Percentiles rank a stretch among this genome's conserved stretches.
Conservation (phyloP, 23 tunicate genomes). For the Oikopleura dioica region DNA sequence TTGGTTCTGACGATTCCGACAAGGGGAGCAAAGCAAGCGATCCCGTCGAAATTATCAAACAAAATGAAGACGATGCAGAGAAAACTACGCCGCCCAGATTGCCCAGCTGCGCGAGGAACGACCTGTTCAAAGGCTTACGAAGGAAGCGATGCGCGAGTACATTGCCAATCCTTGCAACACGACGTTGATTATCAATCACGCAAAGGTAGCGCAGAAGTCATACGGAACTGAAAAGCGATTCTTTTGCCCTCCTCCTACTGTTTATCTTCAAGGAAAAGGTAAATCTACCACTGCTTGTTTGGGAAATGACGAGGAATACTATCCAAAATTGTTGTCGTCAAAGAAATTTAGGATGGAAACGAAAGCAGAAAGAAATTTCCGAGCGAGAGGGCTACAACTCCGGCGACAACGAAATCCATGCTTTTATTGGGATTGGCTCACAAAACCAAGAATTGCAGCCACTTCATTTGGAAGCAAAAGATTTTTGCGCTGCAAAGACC, state of each 20-base stretch:
- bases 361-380: conserved; percentile 26
- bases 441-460: conserved; percentile 86
- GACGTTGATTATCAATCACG: conserved; percentile 50
- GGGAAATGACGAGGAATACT: too few relatives aligned
- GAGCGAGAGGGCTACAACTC: conserved; percentile 20
- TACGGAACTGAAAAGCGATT: conserved; percentile 83
- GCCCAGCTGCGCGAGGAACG: too few relatives aligned
- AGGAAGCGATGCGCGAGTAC: conserved; percentile 57
- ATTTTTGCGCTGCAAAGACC: conserved; percentile 77
- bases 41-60: too few relatives aligned
- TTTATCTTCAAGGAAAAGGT: conserved; percentile 38
- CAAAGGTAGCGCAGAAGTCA: conserved; percentile 82
- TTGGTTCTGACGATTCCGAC: too few relatives aligned
- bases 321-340: too few relatives aligned
- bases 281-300: too few relatives aligned
- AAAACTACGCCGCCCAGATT: too few relatives aligned
- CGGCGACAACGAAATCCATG: conserved; percentile 27
- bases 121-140: too few relatives aligned
- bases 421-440: conserved; percentile 73
- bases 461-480: conserved; percentile 60
- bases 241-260: conserved; percentile 81
- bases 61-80: too few relatives aligned
- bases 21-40: too few relatives aligned
- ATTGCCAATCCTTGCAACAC: conserved; percentile 33
- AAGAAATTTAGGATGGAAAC: too few relatives aligned